Base-by-base conservation (phyloP, 37 sponge, comb jelly and placozoan species). In the Bolinopsis microptera region DNA sequence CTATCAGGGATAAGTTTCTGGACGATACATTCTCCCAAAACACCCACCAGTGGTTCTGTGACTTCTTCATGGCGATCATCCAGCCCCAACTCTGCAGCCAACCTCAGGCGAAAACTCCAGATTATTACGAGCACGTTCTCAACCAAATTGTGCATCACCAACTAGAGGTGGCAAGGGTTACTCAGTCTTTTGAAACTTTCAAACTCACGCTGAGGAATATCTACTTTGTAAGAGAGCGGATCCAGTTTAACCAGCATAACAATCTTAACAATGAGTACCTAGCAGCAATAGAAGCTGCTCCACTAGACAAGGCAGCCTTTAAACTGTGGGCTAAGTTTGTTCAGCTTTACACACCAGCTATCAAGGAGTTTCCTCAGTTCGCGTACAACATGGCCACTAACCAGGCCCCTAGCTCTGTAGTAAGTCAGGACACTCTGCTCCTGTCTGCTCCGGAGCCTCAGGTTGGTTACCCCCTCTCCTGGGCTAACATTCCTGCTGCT, bases 81-180 rank as follows among this genome's bases (percentile, higher is more conserved):
- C n/a, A 27, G 36, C 90, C 90, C 67, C 41, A 41, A 41, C 90
- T 86, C 30, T 48, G 67, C 39, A 22, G n/a, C 67, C 8, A 13
- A 3, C 38, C 38, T 3, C 3, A 38, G 0, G 36, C 67, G 0
- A 41, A 86, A 24, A 41, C 48, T 86, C 28, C 61, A 25, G 90
- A 39, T 3, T 86, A 86, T 61, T 86, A 40, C 28, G 90, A 35
- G 13, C 90, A 86, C 39, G 48, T 39, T 23, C 67, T 86, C 27
- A 41, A 86, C 90, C 90, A 86, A 25, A 34, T 86, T 3, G 67
- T 86, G 0, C n/a, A 24, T 41, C 90, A 86, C 67, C 90, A 86
- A 34, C 3, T 86, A 5, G 21, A 41, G 48, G 90, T 24, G 1
- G 25, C 61, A 8, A 36, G 13, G 5, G 1, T 36, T 3, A 21